These are phyloP conservation scores for Myoxocephalus aenaeus DNA, from an alignment of 2,797 vertebrate genomes.

Conservation along the genomic window DNA sequence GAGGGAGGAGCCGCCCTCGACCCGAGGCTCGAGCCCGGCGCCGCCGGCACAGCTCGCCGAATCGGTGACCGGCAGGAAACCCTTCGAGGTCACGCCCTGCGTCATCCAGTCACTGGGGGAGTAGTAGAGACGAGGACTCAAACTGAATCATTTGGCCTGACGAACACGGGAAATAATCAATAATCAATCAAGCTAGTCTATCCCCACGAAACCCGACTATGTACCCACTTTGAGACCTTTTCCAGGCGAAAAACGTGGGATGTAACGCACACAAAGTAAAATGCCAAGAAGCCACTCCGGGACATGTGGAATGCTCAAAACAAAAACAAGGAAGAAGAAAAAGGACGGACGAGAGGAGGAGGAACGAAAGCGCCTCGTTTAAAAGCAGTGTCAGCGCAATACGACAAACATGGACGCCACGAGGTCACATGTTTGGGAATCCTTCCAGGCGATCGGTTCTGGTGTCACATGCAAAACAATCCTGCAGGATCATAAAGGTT, in stretches of 20 bases:
- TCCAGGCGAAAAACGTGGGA: conserved; percentile 42
- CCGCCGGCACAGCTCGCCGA: conserved; percentile 63
- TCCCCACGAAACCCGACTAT: conserved; percentile 59
- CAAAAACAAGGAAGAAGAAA: not conserved
- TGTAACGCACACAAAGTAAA: conserved; percentile 50
- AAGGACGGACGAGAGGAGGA: not conserved
- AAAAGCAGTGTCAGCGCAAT: conserved; percentile 69
- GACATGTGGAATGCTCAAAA: conserved; percentile 31
- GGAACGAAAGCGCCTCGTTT: conserved; percentile 25
- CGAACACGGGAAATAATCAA: conserved; percentile 59
- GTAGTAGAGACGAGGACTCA: conserved; percentile 81
- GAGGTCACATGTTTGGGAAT: conserved; percentile 47
- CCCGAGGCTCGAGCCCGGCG: conserved; percentile 81
- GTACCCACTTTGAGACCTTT: conserved; percentile 56
- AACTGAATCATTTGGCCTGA: conserved; percentile 66
- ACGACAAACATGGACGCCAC: conserved; percentile 65
- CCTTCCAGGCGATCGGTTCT: conserved; percentile 27
- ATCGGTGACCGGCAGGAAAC: conserved; percentile 76
- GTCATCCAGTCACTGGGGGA: conserved; percentile 91
- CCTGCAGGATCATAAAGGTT: not conserved
- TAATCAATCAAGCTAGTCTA: conserved; percentile 80
- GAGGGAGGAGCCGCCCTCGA: conserved; percentile 84
- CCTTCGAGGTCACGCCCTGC: conserved; percentile 91
- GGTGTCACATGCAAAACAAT: not conserved
- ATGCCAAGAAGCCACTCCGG: conserved; percentile 35